phyloP scores from a whole-genome alignment of 2,113 vertebrate genomes.

The Saguinus imperator region DNA sequence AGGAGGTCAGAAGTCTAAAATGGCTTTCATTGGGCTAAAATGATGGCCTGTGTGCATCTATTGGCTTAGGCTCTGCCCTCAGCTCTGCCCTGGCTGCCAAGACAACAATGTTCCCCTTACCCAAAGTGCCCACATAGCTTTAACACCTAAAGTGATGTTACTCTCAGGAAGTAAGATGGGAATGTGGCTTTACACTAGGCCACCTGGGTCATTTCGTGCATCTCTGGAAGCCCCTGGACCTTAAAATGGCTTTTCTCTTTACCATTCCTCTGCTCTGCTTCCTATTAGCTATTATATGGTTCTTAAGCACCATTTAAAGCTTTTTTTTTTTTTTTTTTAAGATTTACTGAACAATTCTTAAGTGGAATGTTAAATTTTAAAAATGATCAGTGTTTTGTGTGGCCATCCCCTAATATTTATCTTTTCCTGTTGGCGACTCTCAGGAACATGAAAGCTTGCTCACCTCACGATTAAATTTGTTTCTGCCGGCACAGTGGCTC shows the following conservation, averaged over 20 bases:
- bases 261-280: neutral
- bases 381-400: neutral
- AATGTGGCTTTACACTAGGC: neutral
- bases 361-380: neutral
- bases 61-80: neutral
- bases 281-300: accelerated
- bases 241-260: too few relatives aligned
- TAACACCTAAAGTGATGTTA: accelerated
- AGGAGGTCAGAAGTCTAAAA: neutral
- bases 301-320: neutral
- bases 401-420: neutral
- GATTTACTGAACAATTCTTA: neutral
- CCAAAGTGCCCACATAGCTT: accelerated
- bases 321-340: neutral
- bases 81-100: too few relatives aligned
- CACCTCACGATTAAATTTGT: neutral
- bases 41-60: neutral
- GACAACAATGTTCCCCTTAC: too few relatives aligned
- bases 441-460: neutral
- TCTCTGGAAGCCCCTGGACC: too few relatives aligned
- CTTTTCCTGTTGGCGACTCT: neutral
- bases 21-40: neutral
- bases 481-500: too few relatives aligned
- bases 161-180: neutral
- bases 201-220: accelerated